phyloP scores from a whole-genome alignment of 1,140 invertebrate species.

The Cardiocondyla obscurior region DNA sequence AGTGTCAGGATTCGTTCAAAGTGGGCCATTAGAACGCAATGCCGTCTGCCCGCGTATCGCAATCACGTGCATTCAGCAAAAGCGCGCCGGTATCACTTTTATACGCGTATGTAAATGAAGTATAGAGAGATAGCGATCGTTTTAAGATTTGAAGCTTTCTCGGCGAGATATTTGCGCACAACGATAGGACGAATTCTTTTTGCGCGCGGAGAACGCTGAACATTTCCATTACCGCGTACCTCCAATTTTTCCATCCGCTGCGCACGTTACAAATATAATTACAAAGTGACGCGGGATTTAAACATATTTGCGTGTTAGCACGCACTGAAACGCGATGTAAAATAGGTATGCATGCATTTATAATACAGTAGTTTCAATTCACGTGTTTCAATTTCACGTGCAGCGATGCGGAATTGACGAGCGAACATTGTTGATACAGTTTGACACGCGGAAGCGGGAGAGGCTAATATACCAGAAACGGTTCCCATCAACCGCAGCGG shows the following conservation, averaged over 20 bases:
- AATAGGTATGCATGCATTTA: constrained; percentile 2
- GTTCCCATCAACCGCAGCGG: constrained; percentile 28
- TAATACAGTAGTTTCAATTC: constrained; percentile 8
- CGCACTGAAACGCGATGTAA: not conserved
- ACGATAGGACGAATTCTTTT: not conserved
- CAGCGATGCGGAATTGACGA: constrained; percentile 23
- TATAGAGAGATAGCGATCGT: not conserved
- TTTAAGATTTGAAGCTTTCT: not conserved
- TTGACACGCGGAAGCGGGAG: constrained; percentile 18
- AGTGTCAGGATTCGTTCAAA: constrained; percentile 53
- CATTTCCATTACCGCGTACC: not conserved
- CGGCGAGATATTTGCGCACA: too few species aligned
- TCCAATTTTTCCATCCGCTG: too few species aligned
- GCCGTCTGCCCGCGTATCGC: constrained; percentile 29
- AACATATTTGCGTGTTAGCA: not conserved
- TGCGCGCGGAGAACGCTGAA: too few species aligned
- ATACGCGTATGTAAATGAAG: not conserved
- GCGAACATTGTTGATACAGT: constrained; percentile 22
- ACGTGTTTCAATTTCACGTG: constrained; percentile 2
- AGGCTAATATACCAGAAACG: constrained; percentile 45
- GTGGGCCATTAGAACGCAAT: constrained; percentile 48
- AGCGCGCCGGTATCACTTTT: not conserved
- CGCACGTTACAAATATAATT: not conserved
- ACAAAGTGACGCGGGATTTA: not conserved
- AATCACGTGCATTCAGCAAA: not conserved